Conservation (phyloP, 2,113 vertebrate genomes). For the Stictonetta naevosa region DNA sequence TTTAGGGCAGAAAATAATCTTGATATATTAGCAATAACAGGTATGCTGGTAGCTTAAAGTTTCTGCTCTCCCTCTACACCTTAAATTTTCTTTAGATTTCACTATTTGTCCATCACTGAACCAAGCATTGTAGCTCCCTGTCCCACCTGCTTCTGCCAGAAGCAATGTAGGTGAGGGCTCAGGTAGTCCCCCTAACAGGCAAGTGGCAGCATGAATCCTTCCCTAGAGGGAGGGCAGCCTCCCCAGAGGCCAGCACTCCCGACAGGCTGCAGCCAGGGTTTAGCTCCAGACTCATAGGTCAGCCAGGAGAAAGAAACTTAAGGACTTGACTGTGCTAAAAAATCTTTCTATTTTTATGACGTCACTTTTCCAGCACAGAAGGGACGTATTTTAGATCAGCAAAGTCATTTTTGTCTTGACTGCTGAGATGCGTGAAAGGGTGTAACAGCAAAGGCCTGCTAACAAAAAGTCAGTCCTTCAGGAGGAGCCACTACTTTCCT, state of each 20-base stretch:
- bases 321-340: not conserved
- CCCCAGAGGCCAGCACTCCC: not conserved
- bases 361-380: not conserved
- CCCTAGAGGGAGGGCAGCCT: not conserved
- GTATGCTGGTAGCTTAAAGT: not conserved
- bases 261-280: not conserved
- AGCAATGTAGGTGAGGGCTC: not conserved
- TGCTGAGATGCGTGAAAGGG: accelerated
- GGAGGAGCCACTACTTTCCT: not conserved
- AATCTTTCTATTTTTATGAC: not conserved
- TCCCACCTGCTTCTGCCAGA: not conserved
- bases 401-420: not conserved
- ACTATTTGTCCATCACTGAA: not conserved
- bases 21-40: not conserved
- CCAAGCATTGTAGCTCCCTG: not conserved
- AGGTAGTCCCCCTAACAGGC: accelerated
- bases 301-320: not conserved
- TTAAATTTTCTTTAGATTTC: not conserved
- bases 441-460: not conserved
- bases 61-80: not conserved
- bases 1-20: not conserved
- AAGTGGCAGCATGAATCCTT: accelerated
- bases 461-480: not conserved
- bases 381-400: not conserved
- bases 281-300: not conserved